Evolutionary conservation across 2,888 invertebrate species (phyloP).

Genomic region (Lasius fuliginosus): DNA sequence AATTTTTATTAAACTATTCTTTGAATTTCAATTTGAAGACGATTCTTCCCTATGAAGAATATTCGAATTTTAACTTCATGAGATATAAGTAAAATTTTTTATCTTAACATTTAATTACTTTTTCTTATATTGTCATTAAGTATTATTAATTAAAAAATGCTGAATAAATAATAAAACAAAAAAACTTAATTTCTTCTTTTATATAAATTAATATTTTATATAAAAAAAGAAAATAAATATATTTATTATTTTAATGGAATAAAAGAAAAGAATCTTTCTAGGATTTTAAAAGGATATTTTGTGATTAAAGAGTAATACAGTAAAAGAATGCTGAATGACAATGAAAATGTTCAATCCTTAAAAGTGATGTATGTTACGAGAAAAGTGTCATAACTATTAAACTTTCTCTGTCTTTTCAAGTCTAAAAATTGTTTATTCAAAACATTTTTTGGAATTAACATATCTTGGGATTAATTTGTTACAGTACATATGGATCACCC

Average conservation of each 20-base stretch:
- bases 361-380: background rate
- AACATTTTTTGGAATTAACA: slow-evolving; percentile 1
- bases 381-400: background rate
- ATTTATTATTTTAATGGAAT: background rate
- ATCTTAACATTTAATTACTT: background rate
- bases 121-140: background rate
- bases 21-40: slow-evolving; percentile 35
- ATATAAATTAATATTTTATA: slow-evolving; percentile 1
- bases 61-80: slow-evolving; percentile 24
- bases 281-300: slow-evolving; percentile 5
- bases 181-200: background rate
- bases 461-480: slow-evolving; percentile 7
- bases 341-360: background rate
- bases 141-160: slow-evolving; percentile 6
- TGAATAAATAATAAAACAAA: background rate
- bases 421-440: background rate
- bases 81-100: background rate
- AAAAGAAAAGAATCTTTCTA: background rate
- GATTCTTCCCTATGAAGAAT: slow-evolving; percentile 27
- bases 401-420: background rate
- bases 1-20: slow-evolving; percentile 42
- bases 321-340: background rate
- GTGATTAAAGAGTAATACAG: background rate
- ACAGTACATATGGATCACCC: slow-evolving; percentile 13
- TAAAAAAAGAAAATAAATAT: background rate